A percentile compares a stretch with the other conserved stretches of the same genome.
Evolutionary conservation across 2,113 vertebrate genomes (phyloP).

Genomic region (Struthio camelus): DNA sequence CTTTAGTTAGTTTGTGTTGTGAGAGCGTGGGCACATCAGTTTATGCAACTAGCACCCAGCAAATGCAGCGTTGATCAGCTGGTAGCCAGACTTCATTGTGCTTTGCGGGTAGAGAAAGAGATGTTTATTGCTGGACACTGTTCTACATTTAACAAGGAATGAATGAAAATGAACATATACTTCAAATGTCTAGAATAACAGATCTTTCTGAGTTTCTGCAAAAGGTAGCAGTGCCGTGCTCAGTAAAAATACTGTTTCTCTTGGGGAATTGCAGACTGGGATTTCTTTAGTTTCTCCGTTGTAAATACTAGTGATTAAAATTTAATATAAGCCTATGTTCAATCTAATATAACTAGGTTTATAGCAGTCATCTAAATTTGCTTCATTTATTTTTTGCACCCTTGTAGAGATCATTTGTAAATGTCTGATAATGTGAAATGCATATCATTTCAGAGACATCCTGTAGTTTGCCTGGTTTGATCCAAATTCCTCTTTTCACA

Average conservation of each 20-base stretch:
- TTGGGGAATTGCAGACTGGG: not conserved
- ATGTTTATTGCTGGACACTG: not conserved
- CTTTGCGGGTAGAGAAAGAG: not conserved
- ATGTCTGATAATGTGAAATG: not conserved
- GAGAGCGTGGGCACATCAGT: not conserved
- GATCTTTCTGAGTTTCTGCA: not conserved
- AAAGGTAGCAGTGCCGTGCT: not conserved
- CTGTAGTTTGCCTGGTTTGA: not conserved
- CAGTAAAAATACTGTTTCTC: not conserved
- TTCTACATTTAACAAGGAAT: not conserved
- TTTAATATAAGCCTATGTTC: not conserved
- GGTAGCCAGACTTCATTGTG: not conserved
- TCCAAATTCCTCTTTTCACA: not conserved
- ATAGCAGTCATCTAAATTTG: not conserved
- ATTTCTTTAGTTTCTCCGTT: not conserved
- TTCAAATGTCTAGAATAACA: not conserved
- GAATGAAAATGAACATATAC: not conserved
- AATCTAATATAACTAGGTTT: not conserved
- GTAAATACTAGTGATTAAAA: not conserved
- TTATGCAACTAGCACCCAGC: not conserved
- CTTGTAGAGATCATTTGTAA: not conserved
- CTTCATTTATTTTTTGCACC: not conserved
- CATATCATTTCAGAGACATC: not conserved
- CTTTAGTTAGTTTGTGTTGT: not conserved
- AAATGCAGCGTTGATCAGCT: not conserved